A percentile compares a stretch with the other conserved stretches of the same genome.
phyloP scores from a whole-genome alignment of 2,888 invertebrate species.

The Nomada ruficornis region DNA sequence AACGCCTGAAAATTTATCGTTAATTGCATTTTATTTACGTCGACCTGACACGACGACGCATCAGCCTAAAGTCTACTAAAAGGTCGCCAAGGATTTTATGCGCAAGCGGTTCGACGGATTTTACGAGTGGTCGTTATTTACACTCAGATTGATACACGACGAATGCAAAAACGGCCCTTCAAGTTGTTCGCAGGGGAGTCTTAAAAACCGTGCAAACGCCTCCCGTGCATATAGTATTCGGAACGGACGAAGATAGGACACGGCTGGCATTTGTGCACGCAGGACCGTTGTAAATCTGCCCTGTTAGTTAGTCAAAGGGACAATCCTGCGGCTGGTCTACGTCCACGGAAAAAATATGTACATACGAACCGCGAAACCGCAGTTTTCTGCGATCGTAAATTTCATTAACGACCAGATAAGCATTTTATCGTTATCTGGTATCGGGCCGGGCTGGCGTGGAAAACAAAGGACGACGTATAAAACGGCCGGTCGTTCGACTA shows the following conservation, averaged over 20 bases:
- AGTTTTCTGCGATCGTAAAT: constrained; percentile 54
- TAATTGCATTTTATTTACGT: constrained; percentile 71
- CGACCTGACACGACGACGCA: constrained; percentile 37
- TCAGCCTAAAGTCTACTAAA: constrained; percentile 62
- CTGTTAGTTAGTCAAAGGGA: constrained; percentile 60
- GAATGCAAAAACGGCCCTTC: constrained; percentile 58
- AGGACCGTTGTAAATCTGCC: constrained; percentile 58
- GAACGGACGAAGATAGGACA: constrained; percentile 10
- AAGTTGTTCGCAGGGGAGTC: constrained; percentile 55
- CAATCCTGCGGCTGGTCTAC: constrained; percentile 49
- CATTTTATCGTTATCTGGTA: constrained; percentile 53
- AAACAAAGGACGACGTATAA: constrained; percentile 51
- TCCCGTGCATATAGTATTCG: constrained; percentile 11
- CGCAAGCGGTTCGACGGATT: constrained; percentile 52
- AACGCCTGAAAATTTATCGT: constrained; percentile 64
- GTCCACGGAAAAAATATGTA: constrained; percentile 25
- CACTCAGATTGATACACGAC: constrained; percentile 69
- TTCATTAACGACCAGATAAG: constrained; percentile 57
- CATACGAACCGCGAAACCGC: constrained; percentile 42
- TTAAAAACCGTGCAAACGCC: constrained; percentile 34
- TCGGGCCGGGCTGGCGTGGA: constrained; percentile 11
- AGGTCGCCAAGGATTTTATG: constrained; percentile 58
- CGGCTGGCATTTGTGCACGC: constrained; percentile 47
- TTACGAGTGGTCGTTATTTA: constrained; percentile 72
- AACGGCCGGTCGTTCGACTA: constrained; percentile 36